Evolutionary conservation across 1,140 invertebrate species (phyloP), one percentile per base, ranked within the genome.

Genomic region (Bursaphelenchus mucronatus): DNA sequence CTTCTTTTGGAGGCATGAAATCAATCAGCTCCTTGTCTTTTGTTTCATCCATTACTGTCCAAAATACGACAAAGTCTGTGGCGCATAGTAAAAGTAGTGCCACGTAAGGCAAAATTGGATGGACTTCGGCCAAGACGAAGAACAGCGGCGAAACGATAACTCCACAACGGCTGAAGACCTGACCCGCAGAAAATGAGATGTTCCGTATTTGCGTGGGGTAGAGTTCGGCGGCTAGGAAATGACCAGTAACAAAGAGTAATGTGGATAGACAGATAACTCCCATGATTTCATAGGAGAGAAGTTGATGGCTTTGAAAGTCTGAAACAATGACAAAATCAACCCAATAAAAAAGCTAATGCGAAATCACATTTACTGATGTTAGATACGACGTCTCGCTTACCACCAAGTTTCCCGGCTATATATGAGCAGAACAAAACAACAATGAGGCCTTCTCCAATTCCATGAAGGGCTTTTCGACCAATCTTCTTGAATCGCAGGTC

Each of bases 161-260:
- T 17, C 78, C 76, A 46, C 80, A 56, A 19, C 76, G 56, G 30
- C 56, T 61, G 5, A 68, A 51, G 17, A 71, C 62, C 30, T 78
- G 72, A 6, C 73, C 69, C 54, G 75, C 74, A 8, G 78, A 77
- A 17, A 65, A 67, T 15, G 75, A 71, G 46, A 66, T 55, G 44
- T 78, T 78, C 39, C 76, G 63, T n/a, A 78, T 52, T n/a, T 67
- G 47, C 17, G 76, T 78, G 15, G 76, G 76, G 56, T 78, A 78
- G 13, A 80, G 54, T 61, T 78, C 76, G 56, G 13, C 58, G 72
- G 69, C 71, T n/a, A 59, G 47, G n/a, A 76, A 30, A 45, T 79
- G 61, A 46, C 69, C 52, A 9, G 54, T 30, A 30, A 68, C 56
- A 47, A 63, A 73, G 15, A 79, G 40, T 10, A 52, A 8, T 39